phyloP scores from a whole-genome alignment of 2,888 invertebrate genomes.

The Timema podura region DNA sequence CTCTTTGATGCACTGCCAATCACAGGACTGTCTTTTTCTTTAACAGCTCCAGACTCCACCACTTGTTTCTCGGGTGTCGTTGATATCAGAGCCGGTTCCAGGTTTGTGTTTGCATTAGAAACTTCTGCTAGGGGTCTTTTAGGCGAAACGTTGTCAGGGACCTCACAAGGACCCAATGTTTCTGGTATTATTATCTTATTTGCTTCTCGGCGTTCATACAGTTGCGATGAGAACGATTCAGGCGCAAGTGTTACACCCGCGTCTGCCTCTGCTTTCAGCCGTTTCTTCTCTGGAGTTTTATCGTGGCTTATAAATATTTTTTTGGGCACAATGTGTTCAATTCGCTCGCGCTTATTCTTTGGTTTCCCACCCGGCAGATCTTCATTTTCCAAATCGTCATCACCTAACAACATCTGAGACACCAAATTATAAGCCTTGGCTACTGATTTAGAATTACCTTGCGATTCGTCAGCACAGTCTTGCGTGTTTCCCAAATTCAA shows the following conservation, averaged over 20 bases:
- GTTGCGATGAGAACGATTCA: not conserved
- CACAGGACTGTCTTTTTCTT: constrained; percentile 12
- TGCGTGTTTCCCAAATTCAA: constrained; percentile 3
- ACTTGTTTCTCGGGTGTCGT: not conserved
- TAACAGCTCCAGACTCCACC: not conserved
- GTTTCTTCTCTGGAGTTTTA: too few relatives aligned
- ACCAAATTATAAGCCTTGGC: not conserved
- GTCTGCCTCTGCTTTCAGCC: too few relatives aligned
- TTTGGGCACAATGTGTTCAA: not conserved
- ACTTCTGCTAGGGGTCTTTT: too few relatives aligned
- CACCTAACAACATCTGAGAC: not conserved
- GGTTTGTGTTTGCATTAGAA: too few relatives aligned
- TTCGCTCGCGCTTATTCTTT: not conserved
- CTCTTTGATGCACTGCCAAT: not conserved
- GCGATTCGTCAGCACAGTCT: not conserved
- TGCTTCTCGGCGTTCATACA: too few relatives aligned
- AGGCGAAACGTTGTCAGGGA: not conserved
- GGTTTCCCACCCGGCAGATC: not conserved
- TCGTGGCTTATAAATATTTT: not conserved
- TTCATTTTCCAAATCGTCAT: not conserved
- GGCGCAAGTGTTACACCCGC: not conserved
- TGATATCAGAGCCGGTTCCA: not conserved
- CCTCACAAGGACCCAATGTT: not conserved
- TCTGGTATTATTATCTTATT: not conserved
- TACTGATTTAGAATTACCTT: not conserved